Evolutionary conservation across 2,797 vertebrate species (phyloP).

Genomic region (Darevskia nairensis): DNA sequence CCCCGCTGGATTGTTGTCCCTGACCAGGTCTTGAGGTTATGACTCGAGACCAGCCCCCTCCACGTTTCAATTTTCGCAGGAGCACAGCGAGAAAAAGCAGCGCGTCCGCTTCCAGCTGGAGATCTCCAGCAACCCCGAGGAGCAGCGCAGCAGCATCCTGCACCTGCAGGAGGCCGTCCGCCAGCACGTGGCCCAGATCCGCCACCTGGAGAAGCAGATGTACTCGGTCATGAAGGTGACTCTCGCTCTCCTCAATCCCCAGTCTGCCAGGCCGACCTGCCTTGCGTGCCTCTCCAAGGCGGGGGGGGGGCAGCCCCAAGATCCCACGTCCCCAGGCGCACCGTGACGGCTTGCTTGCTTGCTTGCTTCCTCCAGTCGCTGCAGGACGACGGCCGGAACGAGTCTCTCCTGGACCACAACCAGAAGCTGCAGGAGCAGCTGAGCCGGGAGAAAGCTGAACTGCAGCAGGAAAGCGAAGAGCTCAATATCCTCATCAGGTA

Average conservation of each 20-base stretch:
- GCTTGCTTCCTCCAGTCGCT: constrained; percentile 80
- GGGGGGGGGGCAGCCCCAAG: too few species aligned
- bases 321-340: neutral
- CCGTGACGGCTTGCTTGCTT: neutral
- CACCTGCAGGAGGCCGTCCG: constrained; percentile 96
- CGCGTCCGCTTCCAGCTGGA: constrained; percentile 98
- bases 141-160: constrained; percentile 97
- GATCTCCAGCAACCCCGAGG: constrained; percentile 98
- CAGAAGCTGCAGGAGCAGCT: constrained; percentile 93
- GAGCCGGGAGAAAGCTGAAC: constrained; percentile 92
- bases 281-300: accelerated
- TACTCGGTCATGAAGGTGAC: constrained; percentile 94
- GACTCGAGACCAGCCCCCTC: too few species aligned
- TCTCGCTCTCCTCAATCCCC: neutral
- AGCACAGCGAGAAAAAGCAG: constrained; percentile 99
- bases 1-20: too few species aligned
- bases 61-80: constrained; percentile 74
- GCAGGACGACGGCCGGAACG: constrained; percentile 87
- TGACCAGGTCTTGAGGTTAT: too few species aligned
- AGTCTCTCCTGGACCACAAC: constrained; percentile 89
- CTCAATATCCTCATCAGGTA: constrained; percentile 98
- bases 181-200: constrained; percentile 94
- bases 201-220: constrained; percentile 96
- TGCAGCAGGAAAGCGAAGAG: constrained; percentile 98
- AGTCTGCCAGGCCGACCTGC: too few species aligned